Conservation (phyloP, 2,797 vertebrate genomes). For the Holocentrus rufus region DNA sequence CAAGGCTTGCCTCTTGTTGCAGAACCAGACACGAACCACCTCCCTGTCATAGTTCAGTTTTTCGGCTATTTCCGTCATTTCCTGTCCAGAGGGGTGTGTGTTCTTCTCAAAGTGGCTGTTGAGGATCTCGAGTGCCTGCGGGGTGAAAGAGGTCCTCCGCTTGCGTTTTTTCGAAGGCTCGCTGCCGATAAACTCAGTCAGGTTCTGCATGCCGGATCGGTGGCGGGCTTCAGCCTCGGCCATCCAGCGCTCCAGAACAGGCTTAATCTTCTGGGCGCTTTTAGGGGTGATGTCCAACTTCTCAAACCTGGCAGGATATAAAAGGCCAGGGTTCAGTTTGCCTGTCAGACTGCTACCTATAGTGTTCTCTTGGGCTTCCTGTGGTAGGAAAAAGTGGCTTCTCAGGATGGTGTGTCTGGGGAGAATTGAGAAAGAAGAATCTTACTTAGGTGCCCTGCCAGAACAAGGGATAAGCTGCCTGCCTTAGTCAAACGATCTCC, state of each 20-base stretch:
- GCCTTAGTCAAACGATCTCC: conserved; percentile 84
- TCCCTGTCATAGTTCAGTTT: conserved; percentile 99
- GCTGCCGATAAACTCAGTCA: conserved; percentile 99
- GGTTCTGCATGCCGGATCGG: conserved; percentile 99
- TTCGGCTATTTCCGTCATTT: conserved; percentile 99
- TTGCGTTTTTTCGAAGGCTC: conserved; percentile 99
- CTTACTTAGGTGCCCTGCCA: conserved; percentile 99
- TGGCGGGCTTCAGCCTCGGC: conserved; percentile 99
- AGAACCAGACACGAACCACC: conserved; percentile 99
- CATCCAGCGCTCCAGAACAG: conserved; percentile 99
- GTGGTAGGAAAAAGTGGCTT: conserved; percentile 99
- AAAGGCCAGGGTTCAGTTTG: conserved; percentile 99
- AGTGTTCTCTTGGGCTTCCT: conserved; percentile 99
- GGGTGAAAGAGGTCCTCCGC: conserved; percentile 99
- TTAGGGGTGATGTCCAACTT: conserved; percentile 99
- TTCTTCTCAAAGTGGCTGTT: conserved; percentile 99
- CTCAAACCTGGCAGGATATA: conserved; percentile 99
- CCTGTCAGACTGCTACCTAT: conserved; percentile 99
- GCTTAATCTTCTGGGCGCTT: conserved; percentile 99
- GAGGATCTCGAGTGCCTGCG: conserved; percentile 99
- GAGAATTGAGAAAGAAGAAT: conserved; percentile 99
- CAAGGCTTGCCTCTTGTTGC: conserved; percentile 99
- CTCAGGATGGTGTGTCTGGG: conserved; percentile 99
- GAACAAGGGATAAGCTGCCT: conserved; percentile 94
- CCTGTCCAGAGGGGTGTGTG: conserved; percentile 98